These are phyloP conservation scores for Drosophila sechellia DNA, from an alignment of 1,140 invertebrate genomes.

Conservation along the genomic window DNA sequence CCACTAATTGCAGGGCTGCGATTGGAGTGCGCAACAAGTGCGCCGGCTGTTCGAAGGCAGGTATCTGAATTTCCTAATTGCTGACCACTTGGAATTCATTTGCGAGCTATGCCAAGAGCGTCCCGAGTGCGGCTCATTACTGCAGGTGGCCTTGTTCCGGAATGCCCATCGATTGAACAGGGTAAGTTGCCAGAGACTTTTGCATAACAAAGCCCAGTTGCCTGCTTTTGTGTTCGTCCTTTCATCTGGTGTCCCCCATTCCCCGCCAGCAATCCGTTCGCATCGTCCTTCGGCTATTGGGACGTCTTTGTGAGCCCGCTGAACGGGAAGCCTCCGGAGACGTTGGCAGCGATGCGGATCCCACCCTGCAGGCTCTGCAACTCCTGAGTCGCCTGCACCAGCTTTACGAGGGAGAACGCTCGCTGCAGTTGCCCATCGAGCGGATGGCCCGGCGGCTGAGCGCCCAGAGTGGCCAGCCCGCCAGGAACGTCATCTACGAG, in stretches of 20 bases:
- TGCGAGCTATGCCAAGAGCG: constrained; percentile 77
- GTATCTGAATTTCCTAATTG: constrained; percentile 84
- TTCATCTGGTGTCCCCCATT: neutral
- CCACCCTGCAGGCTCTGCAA: constrained; percentile 51
- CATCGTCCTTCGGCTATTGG: constrained; percentile 60
- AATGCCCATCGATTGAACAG: constrained; percentile 52
- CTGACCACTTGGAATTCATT: constrained; percentile 82
- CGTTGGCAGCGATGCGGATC: constrained; percentile 8
- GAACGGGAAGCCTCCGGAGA: constrained; percentile 11
- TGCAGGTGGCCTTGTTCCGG: constrained; percentile 60
- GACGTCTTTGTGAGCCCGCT: constrained; percentile 42
- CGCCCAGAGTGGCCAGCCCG: constrained; percentile 36
- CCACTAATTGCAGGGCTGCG: constrained; percentile 65
- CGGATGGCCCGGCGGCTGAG: constrained; percentile 50
- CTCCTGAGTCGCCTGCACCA: constrained; percentile 70
- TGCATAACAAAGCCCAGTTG: constrained; percentile 57
- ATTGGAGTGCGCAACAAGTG: constrained; percentile 83
- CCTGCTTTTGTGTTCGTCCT: constrained; percentile 14
- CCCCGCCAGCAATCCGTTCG: constrained; percentile 64
- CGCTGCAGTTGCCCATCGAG: constrained; percentile 61
- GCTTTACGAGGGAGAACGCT: constrained; percentile 57
- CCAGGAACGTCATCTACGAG: constrained; percentile 53
- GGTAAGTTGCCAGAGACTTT: constrained; percentile 55
- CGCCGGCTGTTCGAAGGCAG: constrained; percentile 64
- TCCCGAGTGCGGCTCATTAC: constrained; percentile 75